Conservation (phyloP, 2,113 vertebrate species). For the Cacatua alba region DNA sequence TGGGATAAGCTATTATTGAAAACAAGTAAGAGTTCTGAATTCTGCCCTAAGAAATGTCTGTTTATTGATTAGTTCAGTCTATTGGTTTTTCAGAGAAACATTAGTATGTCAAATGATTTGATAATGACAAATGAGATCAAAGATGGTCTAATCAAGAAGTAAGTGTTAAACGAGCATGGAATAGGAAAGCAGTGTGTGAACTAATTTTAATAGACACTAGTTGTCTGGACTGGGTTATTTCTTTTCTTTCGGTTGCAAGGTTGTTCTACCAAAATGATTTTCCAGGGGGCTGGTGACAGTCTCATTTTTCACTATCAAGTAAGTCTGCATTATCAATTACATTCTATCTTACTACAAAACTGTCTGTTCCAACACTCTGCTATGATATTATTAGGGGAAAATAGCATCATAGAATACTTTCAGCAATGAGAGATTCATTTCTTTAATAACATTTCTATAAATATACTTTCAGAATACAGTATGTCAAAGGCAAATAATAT, state of each 20-base stretch:
- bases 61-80: conserved; percentile 36
- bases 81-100: conserved; percentile 33
- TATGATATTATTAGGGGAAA: conserved; percentile 49
- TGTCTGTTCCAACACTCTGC: conserved; percentile 48
- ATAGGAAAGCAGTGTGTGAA: conserved; percentile 22
- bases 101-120: conserved; percentile 27
- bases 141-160: conserved; percentile 28
- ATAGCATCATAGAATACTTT: conserved; percentile 18
- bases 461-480: conserved; percentile 9
- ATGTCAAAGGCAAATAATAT: conserved; percentile 25
- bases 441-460: conserved; percentile 62
- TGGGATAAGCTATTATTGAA: not conserved
- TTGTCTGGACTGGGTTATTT: conserved; percentile 38
- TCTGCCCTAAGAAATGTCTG: not conserved
- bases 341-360: conserved; percentile 57
- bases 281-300: conserved; percentile 58
- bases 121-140: conserved; percentile 59
- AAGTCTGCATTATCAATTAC: conserved; percentile 64
- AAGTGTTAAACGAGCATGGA: not conserved
- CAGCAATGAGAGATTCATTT: conserved; percentile 27
- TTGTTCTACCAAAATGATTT: conserved; percentile 67
- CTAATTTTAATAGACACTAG: conserved; percentile 43
- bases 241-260: conserved; percentile 51
- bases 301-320: conserved; percentile 72
- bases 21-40: not conserved